Conservation (phyloP, 2,888 invertebrate species). For the Drosophila rellima region DNA sequence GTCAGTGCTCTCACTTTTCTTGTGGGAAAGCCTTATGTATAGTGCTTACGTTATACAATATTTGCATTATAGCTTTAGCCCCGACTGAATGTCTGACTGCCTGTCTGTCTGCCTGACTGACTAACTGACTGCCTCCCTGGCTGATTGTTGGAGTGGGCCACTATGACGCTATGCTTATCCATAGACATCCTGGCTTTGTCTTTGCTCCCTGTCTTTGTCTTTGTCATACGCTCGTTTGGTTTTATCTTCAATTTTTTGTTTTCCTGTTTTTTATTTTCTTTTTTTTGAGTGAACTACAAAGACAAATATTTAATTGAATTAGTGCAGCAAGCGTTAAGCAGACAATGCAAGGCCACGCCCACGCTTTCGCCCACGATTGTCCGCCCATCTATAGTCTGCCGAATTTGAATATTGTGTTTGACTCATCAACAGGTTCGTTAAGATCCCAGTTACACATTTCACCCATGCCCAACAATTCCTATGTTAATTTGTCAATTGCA, state of each 20-base stretch:
- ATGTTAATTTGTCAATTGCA: conserved; percentile 77
- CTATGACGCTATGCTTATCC: conserved; percentile 49
- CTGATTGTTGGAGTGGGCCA: conserved; percentile 25
- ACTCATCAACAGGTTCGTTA: conserved; percentile 80
- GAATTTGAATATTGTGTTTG: conserved; percentile 71
- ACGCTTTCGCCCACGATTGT: conserved; percentile 6
- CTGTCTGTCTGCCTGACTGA: conserved; percentile 11
- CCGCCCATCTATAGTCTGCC: conserved; percentile 20
- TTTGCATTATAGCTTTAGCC: conserved; percentile 70
- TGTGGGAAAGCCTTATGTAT: conserved; percentile 55
- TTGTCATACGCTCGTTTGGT: conserved; percentile 61
- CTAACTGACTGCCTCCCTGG: conserved; percentile 14
- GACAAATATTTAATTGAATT: conserved; percentile 82
- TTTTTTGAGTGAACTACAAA: conserved; percentile 66
- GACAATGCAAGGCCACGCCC: conserved; percentile 63
- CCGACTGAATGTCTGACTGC: conserved; percentile 13
- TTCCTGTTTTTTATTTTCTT: conserved; percentile 20
- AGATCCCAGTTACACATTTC: conserved; percentile 36
- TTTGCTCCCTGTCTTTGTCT: conserved; percentile 48
- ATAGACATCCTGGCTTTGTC: conserved; percentile 46
- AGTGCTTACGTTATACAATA: conserved; percentile 68
- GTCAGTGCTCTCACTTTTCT: conserved; percentile 59
- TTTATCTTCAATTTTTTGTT: conserved; percentile 34
- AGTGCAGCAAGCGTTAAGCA: conserved; percentile 77
- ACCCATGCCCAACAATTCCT: conserved; percentile 50